Conservation (phyloP, 2,888 invertebrate genomes). For the Amorpha juglandis region DNA sequence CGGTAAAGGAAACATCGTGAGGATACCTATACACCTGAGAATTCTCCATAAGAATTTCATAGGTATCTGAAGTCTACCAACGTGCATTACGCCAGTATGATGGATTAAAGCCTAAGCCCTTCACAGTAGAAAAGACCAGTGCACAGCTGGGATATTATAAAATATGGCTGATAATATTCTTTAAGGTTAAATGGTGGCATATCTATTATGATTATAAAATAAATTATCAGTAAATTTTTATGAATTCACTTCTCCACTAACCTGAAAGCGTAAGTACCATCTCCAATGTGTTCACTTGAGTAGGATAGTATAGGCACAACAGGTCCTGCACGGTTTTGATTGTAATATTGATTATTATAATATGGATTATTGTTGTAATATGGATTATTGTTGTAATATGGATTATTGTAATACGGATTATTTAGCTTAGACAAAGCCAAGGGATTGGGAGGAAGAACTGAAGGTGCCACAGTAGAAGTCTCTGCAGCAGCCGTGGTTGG, state of each 20-base stretch:
- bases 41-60: too few species aligned
- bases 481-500: conserved; percentile 39
- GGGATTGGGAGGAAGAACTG: conserved; percentile 36
- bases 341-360: conserved; percentile 54
- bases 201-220: neutral
- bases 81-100: too few species aligned
- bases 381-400: conserved; percentile 52
- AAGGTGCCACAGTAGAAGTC: conserved; percentile 36
- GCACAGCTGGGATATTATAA: too few species aligned
- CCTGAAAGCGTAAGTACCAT: conserved; percentile 85
- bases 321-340: conserved; percentile 52
- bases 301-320: conserved; percentile 81
- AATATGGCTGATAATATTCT: too few species aligned
- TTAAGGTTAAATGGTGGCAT: too few species aligned
- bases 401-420: conserved; percentile 48
- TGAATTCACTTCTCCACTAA: conserved; percentile 38
- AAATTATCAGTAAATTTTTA: neutral
- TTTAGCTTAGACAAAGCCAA: conserved; percentile 31
- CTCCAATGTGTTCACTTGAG: conserved; percentile 82
- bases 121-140: too few species aligned
- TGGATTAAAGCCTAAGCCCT: too few species aligned
- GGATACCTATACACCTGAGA: too few species aligned
- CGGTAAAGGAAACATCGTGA: too few species aligned
- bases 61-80: too few species aligned
- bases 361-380: conserved; percentile 51